phyloP scores from a whole-genome alignment of 2,888 invertebrate genomes.

The Meiosimyza decipiens region DNA sequence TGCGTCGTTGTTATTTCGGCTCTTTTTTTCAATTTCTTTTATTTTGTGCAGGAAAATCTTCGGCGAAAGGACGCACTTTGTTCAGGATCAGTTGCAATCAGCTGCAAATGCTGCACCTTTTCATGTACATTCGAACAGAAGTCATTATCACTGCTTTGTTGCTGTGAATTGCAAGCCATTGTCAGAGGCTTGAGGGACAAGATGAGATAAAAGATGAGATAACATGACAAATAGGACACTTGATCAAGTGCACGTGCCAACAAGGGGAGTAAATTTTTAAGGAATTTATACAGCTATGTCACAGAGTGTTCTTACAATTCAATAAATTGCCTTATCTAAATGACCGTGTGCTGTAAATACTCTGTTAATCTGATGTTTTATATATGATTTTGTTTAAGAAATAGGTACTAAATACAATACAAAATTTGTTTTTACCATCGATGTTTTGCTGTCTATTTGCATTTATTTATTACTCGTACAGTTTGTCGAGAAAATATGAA shows the following conservation, averaged over 20 bases:
- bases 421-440: no score
- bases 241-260: constrained; percentile 3
- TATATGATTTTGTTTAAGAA: no score
- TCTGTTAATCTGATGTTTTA: no score
- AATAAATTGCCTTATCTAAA: no score
- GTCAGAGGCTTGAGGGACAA: neutral
- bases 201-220: constrained; percentile 16
- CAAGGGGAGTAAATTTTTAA: no score
- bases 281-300: no score
- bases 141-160: neutral
- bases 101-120: constrained; percentile 31
- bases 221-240: constrained; percentile 1
- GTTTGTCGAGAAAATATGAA: no score
- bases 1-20: neutral
- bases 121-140: neutral
- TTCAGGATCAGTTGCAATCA: constrained; percentile 12
- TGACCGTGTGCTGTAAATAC: no score
- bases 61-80: neutral
- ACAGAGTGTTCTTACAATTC: no score
- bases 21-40: neutral
- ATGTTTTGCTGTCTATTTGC: no score
- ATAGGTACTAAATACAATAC: no score
- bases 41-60: constrained; percentile 5
- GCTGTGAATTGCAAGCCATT: neutral
- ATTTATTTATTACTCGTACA: no score